These are phyloP conservation scores for Tipula helvola DNA, from an alignment of 2,888 invertebrate genomes.

Conservation along the genomic window DNA sequence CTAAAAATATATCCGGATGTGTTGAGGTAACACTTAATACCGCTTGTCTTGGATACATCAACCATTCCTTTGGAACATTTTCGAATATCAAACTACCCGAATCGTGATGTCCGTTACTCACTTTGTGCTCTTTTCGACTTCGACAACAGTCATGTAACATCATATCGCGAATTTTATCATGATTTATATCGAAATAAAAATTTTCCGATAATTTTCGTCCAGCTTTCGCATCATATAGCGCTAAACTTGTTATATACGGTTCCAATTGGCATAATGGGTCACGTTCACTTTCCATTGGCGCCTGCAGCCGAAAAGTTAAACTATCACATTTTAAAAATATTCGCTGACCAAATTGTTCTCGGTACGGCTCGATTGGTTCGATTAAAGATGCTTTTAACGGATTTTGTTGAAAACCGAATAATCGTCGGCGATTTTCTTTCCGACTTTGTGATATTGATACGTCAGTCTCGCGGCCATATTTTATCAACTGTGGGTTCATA, in stretches of 20 bases:
- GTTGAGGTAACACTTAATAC: conserved; percentile 78
- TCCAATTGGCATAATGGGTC: conserved; percentile 65
- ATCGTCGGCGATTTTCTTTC: conserved; percentile 63
- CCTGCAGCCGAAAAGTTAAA: conserved; percentile 73
- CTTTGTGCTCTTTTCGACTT: conserved; percentile 17
- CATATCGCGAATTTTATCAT: conserved; percentile 51
- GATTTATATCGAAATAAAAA: conserved; percentile 81
- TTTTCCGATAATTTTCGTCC: conserved; percentile 85
- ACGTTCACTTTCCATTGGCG: conserved; percentile 56
- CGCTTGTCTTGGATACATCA: conserved; percentile 55
- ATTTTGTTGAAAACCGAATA: conserved; percentile 57
- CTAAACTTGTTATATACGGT: conserved; percentile 82
- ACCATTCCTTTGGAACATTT: conserved; percentile 63
- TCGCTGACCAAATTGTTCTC: conserved; percentile 78
- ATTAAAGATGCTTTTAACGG: conserved; percentile 32
- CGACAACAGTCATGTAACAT: conserved; percentile 24
- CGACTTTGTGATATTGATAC: conserved; percentile 69
- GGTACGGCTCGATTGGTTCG: conserved; percentile 58
- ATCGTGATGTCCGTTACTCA: conserved; percentile 20
- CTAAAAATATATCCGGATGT: conserved; percentile 81
- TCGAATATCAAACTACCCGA: conserved; percentile 41
- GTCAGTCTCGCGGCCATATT: conserved; percentile 85
- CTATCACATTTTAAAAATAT: conserved; percentile 73
- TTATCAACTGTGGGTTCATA: conserved; percentile 82
- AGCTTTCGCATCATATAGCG: conserved; percentile 79